A percentile compares a stretch with the other conserved stretches of the same genome.
phyloP scores from a whole-genome alignment of 2,797 vertebrate genomes.

The Microctenopoma lineatum region DNA sequence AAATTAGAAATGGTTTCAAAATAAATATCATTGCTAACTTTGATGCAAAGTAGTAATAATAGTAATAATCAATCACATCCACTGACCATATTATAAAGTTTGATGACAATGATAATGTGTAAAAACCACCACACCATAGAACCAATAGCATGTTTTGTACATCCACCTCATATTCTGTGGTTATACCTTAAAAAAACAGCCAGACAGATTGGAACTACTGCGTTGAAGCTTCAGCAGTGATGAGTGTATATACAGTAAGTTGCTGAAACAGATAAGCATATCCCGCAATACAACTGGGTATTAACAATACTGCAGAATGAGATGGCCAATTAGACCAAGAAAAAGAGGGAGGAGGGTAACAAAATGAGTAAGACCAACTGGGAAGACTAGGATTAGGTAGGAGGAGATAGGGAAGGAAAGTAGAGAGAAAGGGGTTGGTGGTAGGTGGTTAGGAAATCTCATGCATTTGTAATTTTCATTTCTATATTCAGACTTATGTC shows the following conservation, averaged over 20 bases:
- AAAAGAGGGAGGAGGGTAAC: slow-evolving; percentile 21
- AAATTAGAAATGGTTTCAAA: no score
- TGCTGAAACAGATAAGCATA: slow-evolving; percentile 18
- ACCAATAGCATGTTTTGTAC: slow-evolving; percentile 9
- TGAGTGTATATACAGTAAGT: slow-evolving; percentile 22
- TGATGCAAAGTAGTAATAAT: no score
- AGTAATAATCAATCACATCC: no score
- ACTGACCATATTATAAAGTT: slow-evolving; percentile 2
- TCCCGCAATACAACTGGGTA: neutral
- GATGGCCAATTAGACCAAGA: slow-evolving; percentile 47
- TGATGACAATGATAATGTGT: slow-evolving; percentile 1
- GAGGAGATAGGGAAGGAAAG: slow-evolving; percentile 29
- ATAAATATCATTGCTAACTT: no score
- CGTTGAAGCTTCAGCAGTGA: slow-evolving; percentile 15
- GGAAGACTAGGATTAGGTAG: slow-evolving; percentile 49
- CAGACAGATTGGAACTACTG: slow-evolving; percentile 22
- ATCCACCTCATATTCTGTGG: neutral
- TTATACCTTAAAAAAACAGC: slow-evolving; percentile 13
- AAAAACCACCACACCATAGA: slow-evolving; percentile 14
- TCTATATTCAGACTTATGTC: slow-evolving; percentile 58
- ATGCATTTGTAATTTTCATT: slow-evolving; percentile 72
- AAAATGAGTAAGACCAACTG: slow-evolving; percentile 31
- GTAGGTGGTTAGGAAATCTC: slow-evolving; percentile 59
- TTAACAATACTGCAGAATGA: slow-evolving; percentile 13
- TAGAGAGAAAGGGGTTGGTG: slow-evolving; percentile 16